phyloP scores from a whole-genome alignment of 2,888 invertebrate species.

The Epiperipatus broadwayi region DNA sequence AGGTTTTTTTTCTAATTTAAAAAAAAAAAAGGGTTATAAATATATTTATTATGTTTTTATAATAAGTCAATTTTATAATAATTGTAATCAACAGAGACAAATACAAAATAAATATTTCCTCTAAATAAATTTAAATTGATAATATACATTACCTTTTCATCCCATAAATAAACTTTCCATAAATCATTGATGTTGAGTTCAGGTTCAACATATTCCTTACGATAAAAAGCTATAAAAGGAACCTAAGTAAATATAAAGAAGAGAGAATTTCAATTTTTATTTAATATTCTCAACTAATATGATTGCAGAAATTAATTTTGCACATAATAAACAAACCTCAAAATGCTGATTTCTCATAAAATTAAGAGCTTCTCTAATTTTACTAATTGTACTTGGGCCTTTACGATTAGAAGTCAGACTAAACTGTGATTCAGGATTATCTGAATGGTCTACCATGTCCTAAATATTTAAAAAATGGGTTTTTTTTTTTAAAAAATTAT shows the following conservation, averaged over 20 bases:
- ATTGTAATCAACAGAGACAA: too few species aligned
- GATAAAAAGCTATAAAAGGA: slow-evolving; percentile 93
- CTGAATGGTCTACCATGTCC: too few species aligned
- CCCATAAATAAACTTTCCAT: slow-evolving; percentile 92
- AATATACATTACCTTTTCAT: slow-evolving; percentile 70
- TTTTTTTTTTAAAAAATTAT: too few species aligned
- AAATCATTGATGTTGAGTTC: slow-evolving; percentile 83
- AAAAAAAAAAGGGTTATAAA: neutral
- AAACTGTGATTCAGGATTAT: too few species aligned
- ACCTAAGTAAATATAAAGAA: slow-evolving; percentile 33
- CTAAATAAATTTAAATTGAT: too few species aligned
- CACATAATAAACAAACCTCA: slow-evolving; percentile 36
- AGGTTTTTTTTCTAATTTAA: too few species aligned
- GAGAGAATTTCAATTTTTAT: slow-evolving; percentile 1
- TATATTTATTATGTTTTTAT: slow-evolving; percentile 6
- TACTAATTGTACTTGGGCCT: slow-evolving; percentile 37
- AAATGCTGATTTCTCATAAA: slow-evolving; percentile 86
- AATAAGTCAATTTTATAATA: slow-evolving; percentile 8
- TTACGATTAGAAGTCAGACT: slow-evolving; percentile 18
- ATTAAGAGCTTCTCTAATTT: slow-evolving; percentile 79
- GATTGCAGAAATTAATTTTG: neutral
- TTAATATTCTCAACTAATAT: too few species aligned
- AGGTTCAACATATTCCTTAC: slow-evolving; percentile 90
- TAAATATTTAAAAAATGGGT: too few species aligned
- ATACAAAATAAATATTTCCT: too few species aligned